Percentiles rank a stretch among this genome's conserved stretches.
phyloP scores from a whole-genome alignment of 2,888 invertebrate species.

The Oscheius onirici region DNA sequence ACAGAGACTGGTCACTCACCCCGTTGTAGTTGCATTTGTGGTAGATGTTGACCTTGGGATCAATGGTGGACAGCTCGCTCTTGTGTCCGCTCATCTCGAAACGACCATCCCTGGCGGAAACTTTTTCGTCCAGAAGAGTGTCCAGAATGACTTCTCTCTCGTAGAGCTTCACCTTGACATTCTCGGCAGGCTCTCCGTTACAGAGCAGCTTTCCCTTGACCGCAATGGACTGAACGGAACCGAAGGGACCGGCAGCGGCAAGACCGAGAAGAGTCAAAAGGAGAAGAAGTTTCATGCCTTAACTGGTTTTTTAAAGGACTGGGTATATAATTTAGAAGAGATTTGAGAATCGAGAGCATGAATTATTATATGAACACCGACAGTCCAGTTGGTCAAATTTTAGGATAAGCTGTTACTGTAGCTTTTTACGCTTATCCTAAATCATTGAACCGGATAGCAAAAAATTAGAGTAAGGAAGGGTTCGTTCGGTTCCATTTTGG shows the following conservation, averaged over 20 bases:
- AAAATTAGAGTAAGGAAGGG: too few species aligned
- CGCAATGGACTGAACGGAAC: slow-evolving; percentile 59
- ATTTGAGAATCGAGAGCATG: too few species aligned
- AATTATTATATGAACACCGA: too few species aligned
- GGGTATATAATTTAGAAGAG: too few species aligned
- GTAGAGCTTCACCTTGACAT: slow-evolving; percentile 66
- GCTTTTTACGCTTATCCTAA: too few species aligned
- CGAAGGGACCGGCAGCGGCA: slow-evolving; percentile 41
- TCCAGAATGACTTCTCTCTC: slow-evolving; percentile 64
- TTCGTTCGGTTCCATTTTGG: too few species aligned
- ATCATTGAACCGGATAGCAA: too few species aligned
- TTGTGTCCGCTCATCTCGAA: slow-evolving; percentile 57
- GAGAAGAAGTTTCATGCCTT: slow-evolving; percentile 11
- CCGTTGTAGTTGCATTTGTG: slow-evolving; percentile 52
- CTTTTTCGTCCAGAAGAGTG: slow-evolving; percentile 63
- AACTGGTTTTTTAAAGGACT: too few species aligned
- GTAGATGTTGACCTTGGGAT: slow-evolving; percentile 55
- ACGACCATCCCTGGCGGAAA: slow-evolving; percentile 56
- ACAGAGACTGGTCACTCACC: background rate
- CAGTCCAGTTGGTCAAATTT: too few species aligned
- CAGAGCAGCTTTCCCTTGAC: slow-evolving; percentile 63
- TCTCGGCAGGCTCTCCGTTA: slow-evolving; percentile 62
- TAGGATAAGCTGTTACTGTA: too few species aligned
- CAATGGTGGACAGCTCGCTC: slow-evolving; percentile 50
- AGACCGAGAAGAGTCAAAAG: background rate